These are phyloP conservation scores for Odontocerum albicorne DNA, from an alignment of 2,888 invertebrate genomes.

Conservation along the genomic window DNA sequence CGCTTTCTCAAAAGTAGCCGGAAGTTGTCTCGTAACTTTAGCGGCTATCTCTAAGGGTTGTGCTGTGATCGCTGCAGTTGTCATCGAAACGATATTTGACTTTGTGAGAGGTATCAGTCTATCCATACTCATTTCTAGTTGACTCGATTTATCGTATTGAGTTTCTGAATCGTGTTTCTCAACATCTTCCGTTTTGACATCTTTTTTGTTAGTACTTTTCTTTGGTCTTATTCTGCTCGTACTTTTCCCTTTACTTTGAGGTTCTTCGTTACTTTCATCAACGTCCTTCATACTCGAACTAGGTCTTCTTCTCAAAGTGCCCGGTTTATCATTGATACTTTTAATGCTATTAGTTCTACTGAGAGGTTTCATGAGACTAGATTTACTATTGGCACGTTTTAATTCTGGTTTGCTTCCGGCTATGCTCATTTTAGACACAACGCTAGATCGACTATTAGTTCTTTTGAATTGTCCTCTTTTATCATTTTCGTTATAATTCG, in stretches of 20 bases:
- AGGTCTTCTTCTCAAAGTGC: conserved; percentile 20
- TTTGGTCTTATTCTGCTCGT: conserved; percentile 36
- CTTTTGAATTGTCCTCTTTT: conserved; percentile 24
- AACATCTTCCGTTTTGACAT: conserved; percentile 43
- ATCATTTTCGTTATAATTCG: conserved; percentile 24
- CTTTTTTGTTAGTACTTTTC: conserved; percentile 39
- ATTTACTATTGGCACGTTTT: conserved; percentile 45
- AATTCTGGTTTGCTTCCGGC: conserved; percentile 27
- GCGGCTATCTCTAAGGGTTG: conserved; percentile 59
- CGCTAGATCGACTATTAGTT: conserved; percentile 29
- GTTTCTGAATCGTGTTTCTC: conserved; percentile 53
- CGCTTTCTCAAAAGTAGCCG: conserved; percentile 53
- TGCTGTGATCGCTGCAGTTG: conserved; percentile 60
- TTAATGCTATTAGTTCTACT: conserved; percentile 50
- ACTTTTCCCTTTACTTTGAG: conserved; percentile 32
- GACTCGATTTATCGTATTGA: conserved; percentile 48
- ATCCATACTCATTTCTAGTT: conserved; percentile 44
- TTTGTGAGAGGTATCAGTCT: conserved; percentile 54
- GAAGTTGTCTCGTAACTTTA: conserved; percentile 58
- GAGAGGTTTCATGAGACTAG: conserved; percentile 46
- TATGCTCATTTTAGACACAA: conserved; percentile 24
- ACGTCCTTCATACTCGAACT: conserved; percentile 34
- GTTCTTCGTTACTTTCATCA: conserved; percentile 39
- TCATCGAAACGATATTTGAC: conserved; percentile 59
- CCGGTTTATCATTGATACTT: conserved; percentile 41